Evolutionary conservation across 2,113 vertebrate species (phyloP).

Genomic region (Hippocampus guttulatus): DNA sequence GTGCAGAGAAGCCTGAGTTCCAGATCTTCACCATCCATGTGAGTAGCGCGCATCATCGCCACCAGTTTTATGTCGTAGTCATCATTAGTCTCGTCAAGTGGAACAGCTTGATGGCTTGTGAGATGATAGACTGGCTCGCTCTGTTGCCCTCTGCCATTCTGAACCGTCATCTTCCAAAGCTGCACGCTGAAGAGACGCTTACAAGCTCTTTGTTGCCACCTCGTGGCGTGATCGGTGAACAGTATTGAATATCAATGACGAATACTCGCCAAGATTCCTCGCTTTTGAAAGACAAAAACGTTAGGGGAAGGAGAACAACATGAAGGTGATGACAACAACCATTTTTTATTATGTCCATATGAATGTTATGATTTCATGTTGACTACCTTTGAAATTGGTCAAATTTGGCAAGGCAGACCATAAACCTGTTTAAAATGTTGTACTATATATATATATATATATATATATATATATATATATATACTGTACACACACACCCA

Average conservation of each 20-base stretch:
- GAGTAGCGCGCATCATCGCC: not conserved
- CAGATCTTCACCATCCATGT: not conserved
- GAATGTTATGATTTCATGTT: not conserved
- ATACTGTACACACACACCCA: too few relatives aligned
- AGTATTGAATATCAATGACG: not conserved
- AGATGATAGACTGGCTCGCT: not conserved
- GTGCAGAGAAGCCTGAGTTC: not conserved
- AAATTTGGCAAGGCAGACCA: not conserved
- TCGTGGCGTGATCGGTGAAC: not conserved
- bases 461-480: too few relatives aligned
- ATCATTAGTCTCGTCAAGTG: not conserved
- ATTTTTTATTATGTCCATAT: not conserved
- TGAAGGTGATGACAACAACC: not conserved
- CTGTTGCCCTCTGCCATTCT: not conserved
- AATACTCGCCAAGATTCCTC: not conserved
- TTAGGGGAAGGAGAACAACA: not conserved
- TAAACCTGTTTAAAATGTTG: not conserved
- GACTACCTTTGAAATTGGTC: not conserved
- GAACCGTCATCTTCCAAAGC: not conserved
- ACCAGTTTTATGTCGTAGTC: not conserved
- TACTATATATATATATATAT: too few relatives aligned
- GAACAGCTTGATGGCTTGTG: not conserved
- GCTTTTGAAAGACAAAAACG: not conserved
- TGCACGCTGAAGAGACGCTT: not conserved
- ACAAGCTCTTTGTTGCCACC: conserved; percentile 16